phyloP scores from a whole-genome alignment of 2,888 invertebrate genomes.

The Toxonevra muliebris region DNA sequence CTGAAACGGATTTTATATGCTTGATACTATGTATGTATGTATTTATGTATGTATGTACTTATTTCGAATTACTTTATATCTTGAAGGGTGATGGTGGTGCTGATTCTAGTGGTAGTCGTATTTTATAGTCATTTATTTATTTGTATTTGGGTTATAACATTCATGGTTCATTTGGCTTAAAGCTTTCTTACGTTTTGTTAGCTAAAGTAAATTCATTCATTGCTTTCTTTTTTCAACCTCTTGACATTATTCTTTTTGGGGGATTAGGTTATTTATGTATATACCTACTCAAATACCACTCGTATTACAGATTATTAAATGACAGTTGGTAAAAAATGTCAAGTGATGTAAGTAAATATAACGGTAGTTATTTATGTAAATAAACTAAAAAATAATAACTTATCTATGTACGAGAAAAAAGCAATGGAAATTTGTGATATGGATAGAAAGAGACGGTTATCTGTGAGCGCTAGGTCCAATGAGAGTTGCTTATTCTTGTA shows the following conservation, averaged over 20 bases:
- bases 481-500: no score
- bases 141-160: neutral
- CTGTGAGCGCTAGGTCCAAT: no score
- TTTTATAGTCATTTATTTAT: slow-evolving; percentile 33
- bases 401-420: no score
- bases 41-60: slow-evolving; percentile 25
- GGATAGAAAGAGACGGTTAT: no score
- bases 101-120: slow-evolving; percentile 11
- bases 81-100: no score
- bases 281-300: neutral
- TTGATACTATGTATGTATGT: slow-evolving; percentile 32
- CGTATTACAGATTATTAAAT: slow-evolving; percentile 3
- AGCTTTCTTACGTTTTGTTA: slow-evolving; percentile 9
- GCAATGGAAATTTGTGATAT: no score
- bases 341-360: slow-evolving; percentile 21
- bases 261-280: neutral
- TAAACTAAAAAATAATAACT: no score
- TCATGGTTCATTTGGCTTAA: slow-evolving; percentile 45
- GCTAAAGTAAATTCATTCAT: neutral
- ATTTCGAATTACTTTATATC: no score
- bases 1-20: neutral
- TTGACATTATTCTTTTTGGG: neutral
- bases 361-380: no score
- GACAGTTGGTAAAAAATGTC: slow-evolving; percentile 19
- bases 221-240: neutral